These are phyloP conservation scores for Drosophila triauraria DNA, from an alignment of 1,140 invertebrate genomes.

Conservation along the genomic window DNA sequence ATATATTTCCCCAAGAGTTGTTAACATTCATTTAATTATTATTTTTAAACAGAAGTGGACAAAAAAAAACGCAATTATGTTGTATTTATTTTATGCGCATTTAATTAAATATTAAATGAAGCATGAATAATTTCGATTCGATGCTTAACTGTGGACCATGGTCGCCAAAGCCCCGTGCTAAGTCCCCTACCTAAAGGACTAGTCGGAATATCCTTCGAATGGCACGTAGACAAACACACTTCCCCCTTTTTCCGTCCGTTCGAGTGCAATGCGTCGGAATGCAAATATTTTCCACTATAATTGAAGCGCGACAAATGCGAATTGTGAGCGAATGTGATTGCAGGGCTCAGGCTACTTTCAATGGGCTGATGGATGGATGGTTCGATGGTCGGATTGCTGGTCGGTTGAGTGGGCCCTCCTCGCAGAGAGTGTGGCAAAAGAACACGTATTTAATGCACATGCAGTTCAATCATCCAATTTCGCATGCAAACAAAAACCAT, in stretches of 20 bases:
- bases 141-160: conserved; percentile 40
- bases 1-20: neutral
- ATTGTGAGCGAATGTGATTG: conserved; percentile 50
- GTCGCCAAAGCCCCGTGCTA: conserved; percentile 15
- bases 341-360: conserved; percentile 10
- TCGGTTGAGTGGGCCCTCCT: conserved; percentile 1
- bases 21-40: conserved; percentile 14
- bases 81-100: conserved; percentile 26
- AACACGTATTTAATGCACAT: conserved; percentile 45
- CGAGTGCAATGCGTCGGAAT: conserved; percentile 35
- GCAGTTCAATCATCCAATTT: conserved; percentile 46
- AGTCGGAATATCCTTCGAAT: conserved; percentile 44
- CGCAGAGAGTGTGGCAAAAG: conserved; percentile 15
- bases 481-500: conserved; percentile 32
- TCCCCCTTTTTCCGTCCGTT: neutral
- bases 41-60: neutral
- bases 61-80: neutral
- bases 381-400: neutral
- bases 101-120: conserved; percentile 68
- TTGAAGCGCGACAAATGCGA: conserved; percentile 61
- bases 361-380: neutral
- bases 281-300: conserved; percentile 66
- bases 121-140: conserved; percentile 43
- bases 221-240: conserved; percentile 53
- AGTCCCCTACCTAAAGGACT: conserved; percentile 24